Evolutionary conservation across 2,888 invertebrate genomes (phyloP).

Genomic region (Zhengitettix transpicula): DNA sequence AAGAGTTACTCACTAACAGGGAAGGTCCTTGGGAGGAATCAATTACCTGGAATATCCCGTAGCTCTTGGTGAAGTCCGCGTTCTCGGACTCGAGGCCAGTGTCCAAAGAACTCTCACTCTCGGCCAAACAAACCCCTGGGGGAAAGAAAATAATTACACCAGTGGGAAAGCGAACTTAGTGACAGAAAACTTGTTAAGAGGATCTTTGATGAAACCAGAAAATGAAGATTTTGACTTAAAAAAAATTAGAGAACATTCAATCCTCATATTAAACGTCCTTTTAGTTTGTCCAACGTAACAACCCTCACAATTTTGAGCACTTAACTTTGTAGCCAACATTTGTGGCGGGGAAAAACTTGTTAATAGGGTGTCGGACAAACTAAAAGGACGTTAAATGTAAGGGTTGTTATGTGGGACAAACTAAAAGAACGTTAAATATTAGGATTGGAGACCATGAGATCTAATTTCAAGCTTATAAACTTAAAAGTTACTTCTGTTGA

Average conservation of each 20-base stretch:
- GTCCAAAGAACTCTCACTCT: neutral
- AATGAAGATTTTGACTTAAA: too few species aligned
- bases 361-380: too few species aligned
- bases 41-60: neutral
- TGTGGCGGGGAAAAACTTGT: too few species aligned
- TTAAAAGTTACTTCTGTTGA: neutral
- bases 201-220: neutral
- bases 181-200: neutral
- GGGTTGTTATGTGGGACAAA: too few species aligned
- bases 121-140: neutral
- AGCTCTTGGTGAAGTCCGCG: neutral
- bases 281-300: too few species aligned
- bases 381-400: too few species aligned
- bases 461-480: too few species aligned
- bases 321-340: too few species aligned
- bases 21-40: neutral
- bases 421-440: neutral
- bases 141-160: neutral
- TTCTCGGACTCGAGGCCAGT: neutral
- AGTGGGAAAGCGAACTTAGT: neutral
- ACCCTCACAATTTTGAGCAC: too few species aligned
- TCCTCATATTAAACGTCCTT: too few species aligned
- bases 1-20: neutral
- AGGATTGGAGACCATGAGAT: too few species aligned
- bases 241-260: too few species aligned